Percentiles rank a stretch among this genome's conserved stretches.
Conservation (phyloP, 2,113 vertebrate species). For the Tychaedon coryphoeus region DNA sequence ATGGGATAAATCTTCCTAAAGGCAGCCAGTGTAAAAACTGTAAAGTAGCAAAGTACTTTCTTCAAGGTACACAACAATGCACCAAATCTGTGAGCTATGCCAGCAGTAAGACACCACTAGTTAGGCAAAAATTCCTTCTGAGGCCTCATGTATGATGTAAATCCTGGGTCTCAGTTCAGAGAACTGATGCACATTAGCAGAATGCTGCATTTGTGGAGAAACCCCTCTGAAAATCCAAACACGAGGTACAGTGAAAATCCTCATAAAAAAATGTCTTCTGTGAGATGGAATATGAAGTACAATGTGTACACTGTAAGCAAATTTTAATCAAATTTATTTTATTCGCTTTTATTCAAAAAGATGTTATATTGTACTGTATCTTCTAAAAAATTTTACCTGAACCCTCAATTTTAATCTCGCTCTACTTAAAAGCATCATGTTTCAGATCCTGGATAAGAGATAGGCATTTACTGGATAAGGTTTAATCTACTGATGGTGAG, state of each 20-base stretch:
- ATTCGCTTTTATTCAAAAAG: neutral
- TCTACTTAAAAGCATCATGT: neutral
- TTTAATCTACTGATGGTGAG: neutral
- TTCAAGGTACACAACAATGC: neutral
- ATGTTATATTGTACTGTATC: neutral
- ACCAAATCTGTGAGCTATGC: neutral
- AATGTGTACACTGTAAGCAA: neutral
- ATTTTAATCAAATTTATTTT: neutral
- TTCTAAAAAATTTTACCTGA: neutral
- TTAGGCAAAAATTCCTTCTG: neutral
- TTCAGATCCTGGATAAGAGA: neutral
- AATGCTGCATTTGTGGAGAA: neutral
- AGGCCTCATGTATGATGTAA: neutral
- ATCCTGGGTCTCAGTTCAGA: neutral
- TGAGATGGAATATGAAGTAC: neutral
- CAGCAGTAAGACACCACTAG: neutral
- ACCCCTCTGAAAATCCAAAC: neutral
- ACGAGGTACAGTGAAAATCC: neutral
- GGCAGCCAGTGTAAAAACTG: neutral
- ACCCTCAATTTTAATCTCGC: neutral
- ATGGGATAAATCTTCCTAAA: neutral
- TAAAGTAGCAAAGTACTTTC: neutral
- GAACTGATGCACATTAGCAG: neutral
- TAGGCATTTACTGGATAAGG: neutral
- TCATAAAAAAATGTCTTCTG: neutral